Evolutionary conservation across 2,888 invertebrate genomes (phyloP).

Genomic region (Nephrotoma appendiculata): DNA sequence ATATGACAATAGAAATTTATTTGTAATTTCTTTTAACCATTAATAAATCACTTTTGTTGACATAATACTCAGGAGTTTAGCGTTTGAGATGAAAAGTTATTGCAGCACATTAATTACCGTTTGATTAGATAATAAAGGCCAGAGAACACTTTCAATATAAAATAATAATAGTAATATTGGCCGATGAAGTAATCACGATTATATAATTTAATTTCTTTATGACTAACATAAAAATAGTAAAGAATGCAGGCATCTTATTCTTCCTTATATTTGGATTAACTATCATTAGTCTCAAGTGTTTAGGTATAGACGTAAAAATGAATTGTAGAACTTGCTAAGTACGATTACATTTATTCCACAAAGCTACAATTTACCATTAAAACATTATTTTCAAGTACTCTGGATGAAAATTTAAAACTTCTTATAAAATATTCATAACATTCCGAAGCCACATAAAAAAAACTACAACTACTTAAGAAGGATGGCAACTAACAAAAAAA

Average conservation of each 20-base stretch:
- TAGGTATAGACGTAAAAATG: too few relatives aligned
- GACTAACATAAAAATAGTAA: too few relatives aligned
- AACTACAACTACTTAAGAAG: not conserved
- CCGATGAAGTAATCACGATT: not conserved
- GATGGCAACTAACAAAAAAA: not conserved
- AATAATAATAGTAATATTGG: not conserved
- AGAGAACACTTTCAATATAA: not conserved
- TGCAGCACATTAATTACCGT: not conserved
- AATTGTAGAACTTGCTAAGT: too few relatives aligned
- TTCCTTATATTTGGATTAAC: too few relatives aligned
- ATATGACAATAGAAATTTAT: not conserved
- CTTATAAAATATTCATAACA: not conserved
- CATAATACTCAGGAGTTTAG: not conserved
- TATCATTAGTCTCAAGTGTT: too few relatives aligned
- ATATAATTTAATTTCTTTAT: not conserved
- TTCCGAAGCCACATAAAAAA: not conserved
- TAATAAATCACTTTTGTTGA: not conserved
- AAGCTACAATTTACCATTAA: not conserved
- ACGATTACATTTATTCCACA: not conserved
- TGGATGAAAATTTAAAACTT: not conserved
- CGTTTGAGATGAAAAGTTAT: not conserved
- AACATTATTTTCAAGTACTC: not conserved
- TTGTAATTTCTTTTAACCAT: not conserved
- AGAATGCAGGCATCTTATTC: too few relatives aligned
- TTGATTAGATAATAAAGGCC: not conserved